phyloP scores from a whole-genome alignment of 2,797 vertebrate species.

The Odontamblyopus lacepedii region DNA sequence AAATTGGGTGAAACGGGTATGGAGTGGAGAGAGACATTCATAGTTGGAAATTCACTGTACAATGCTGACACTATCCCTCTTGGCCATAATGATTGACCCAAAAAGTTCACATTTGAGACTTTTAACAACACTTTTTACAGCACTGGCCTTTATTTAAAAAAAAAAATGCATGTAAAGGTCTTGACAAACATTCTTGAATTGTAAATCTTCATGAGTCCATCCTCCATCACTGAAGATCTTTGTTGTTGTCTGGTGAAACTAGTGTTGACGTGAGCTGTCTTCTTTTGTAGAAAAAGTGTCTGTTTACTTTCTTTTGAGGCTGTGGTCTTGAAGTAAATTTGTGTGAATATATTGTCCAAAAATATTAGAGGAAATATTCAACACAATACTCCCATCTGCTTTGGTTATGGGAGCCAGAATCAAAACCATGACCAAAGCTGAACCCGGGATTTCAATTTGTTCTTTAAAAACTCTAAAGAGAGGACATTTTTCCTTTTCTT shows the following conservation, averaged over 20 bases:
- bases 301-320: slow-evolving; percentile 7
- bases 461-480: background rate
- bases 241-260: slow-evolving; percentile 3
- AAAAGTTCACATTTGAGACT: too few relatives aligned
- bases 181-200: background rate
- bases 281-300: background rate
- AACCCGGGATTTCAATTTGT: background rate
- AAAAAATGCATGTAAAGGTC: background rate
- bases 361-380: background rate
- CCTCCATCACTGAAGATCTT: background rate
- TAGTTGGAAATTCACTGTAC: background rate
- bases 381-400: background rate
- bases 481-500: background rate
- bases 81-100: too few relatives aligned
- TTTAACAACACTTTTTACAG: too few relatives aligned
- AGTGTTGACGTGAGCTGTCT: background rate
- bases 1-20: background rate
- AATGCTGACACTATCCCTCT: background rate
- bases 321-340: background rate
- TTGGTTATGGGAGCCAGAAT: background rate
- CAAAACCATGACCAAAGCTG: background rate
- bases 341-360: background rate
- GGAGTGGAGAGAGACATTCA: too few relatives aligned
- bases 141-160: too few relatives aligned
- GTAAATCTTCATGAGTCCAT: background rate